phyloP scores from a whole-genome alignment of 2,113 vertebrate genomes.

The Aythya baeri region DNA sequence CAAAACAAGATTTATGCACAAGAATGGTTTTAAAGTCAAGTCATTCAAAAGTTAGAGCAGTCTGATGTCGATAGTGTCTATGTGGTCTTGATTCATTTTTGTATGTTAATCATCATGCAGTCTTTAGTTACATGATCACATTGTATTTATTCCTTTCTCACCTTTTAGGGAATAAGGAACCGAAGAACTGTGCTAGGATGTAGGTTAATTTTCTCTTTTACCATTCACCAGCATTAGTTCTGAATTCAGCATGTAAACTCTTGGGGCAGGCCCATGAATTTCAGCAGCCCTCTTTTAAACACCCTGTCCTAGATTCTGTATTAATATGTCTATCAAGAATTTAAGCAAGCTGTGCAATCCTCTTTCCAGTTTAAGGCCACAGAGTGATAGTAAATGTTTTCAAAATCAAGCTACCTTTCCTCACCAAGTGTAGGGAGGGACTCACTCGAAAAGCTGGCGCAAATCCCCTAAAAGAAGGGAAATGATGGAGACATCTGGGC shows the following conservation, averaged over 20 bases:
- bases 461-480: not conserved
- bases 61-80: not conserved
- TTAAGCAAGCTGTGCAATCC: not conserved
- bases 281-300: not conserved
- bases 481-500: not conserved
- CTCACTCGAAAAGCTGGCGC: not conserved
- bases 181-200: not conserved
- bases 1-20: not conserved
- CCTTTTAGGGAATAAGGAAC: not conserved
- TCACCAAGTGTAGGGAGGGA: not conserved
- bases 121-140: not conserved
- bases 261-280: not conserved
- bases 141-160: not conserved
- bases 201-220: not conserved
- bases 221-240: not conserved
- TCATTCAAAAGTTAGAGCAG: not conserved
- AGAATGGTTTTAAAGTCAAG: not conserved
- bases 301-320: not conserved
- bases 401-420: not conserved
- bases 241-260: not conserved
- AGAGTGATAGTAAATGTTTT: not conserved
- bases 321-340: not conserved
- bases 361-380: not conserved
- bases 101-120: not conserved
- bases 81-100: not conserved